Conservation (phyloP, 1,140 invertebrate genomes). For the Episyrphus balteatus region DNA sequence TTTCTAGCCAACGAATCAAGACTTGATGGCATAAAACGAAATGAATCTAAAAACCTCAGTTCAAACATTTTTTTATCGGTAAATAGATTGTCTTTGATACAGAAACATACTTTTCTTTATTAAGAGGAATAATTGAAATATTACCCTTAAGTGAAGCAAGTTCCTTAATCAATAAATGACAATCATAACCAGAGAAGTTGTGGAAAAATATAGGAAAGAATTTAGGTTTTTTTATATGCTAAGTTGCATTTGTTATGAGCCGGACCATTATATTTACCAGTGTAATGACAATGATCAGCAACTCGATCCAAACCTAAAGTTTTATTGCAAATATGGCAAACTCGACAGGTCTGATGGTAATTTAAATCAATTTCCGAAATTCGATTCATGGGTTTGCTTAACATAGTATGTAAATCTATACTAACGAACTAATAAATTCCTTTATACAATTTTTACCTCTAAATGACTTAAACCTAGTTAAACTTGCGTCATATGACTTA, state of each 20-base stretch:
- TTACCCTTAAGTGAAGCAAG: too few species aligned
- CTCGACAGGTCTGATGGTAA: constrained; percentile 1
- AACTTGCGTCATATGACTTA: constrained; percentile 17
- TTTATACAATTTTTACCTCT: constrained; percentile 18
- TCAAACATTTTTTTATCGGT: constrained; percentile 7
- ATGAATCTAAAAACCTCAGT: constrained; percentile 28
- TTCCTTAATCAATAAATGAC: constrained; percentile 31
- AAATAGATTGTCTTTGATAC: constrained; percentile 11
- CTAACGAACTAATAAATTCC: constrained; percentile 15
- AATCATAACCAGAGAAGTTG: constrained; percentile 29
- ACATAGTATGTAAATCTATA: constrained; percentile 10
- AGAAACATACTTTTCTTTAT: constrained; percentile 27
- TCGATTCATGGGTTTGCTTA: constrained; percentile 12
- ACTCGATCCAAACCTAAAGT: constrained; percentile 13
- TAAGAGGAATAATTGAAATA: too few species aligned
- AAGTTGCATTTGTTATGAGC: too few species aligned
- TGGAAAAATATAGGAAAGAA: constrained; percentile 34
- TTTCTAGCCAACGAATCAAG: constrained; percentile 13
- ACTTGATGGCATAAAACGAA: constrained; percentile 19
- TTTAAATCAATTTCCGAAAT: constrained; percentile 9
- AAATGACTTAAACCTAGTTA: constrained; percentile 17
- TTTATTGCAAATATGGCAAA: constrained; percentile 26
- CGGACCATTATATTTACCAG: too few species aligned
- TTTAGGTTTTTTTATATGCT: constrained; percentile 23
- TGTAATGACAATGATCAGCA: constrained; percentile 26